A percentile compares a stretch with the other conserved stretches of the same genome.
Conservation (phyloP, 2,113 vertebrate species). For the Orientallactaga bullata region DNA sequence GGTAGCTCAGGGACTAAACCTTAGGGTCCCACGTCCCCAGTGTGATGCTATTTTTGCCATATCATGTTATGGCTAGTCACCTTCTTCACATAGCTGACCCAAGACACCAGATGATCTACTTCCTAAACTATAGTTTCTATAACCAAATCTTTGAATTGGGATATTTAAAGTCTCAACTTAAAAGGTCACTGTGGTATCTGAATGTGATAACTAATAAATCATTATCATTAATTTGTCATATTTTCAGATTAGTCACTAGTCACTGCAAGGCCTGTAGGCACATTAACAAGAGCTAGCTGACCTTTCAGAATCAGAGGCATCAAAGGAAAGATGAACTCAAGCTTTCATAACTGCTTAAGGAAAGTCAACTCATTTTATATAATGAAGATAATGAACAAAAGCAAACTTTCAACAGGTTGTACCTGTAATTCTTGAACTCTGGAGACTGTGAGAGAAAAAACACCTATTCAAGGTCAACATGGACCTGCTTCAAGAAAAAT, state of each 20-base stretch:
- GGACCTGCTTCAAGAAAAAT: too few relatives aligned
- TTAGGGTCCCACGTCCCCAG: background rate
- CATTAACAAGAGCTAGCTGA: background rate
- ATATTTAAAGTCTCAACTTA: background rate
- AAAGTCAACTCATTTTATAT: background rate
- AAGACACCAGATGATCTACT: background rate
- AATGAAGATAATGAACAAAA: conserved; percentile 25
- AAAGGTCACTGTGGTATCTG: conserved; percentile 15
- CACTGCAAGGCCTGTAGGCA: background rate
- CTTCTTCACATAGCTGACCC: background rate
- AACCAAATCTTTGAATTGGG: background rate
- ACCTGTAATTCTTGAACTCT: too few relatives aligned
- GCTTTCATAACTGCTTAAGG: background rate
- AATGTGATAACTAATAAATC: conserved; percentile 26
- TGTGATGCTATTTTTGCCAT: background rate
- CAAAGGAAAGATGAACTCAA: background rate
- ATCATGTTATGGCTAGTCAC: conserved; percentile 1
- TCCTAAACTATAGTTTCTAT: background rate
- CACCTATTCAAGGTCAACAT: too few relatives aligned
- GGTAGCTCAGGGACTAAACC: background rate
- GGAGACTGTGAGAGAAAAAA: too few relatives aligned
- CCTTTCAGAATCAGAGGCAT: too few relatives aligned
- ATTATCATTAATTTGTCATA: conserved; percentile 21
- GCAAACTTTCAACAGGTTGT: background rate
- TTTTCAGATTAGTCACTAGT: conserved; percentile 1